phyloP scores from a whole-genome alignment of 2,797 vertebrate genomes.

The Falco concolor region DNA sequence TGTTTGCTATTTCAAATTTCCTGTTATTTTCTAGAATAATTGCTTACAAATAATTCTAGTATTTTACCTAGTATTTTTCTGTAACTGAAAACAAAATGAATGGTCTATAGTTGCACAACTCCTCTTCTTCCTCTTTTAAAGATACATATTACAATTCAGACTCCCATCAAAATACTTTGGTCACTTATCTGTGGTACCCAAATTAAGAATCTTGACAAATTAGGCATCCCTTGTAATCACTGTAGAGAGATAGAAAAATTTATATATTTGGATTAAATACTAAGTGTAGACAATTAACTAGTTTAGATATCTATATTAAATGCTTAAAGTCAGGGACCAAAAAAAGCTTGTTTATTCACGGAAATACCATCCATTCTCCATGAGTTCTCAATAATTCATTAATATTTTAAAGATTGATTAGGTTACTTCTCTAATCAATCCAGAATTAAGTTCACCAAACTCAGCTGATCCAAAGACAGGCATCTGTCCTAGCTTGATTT shows the following conservation, averaged over 20 bases:
- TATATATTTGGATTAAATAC: background rate
- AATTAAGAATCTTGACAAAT: background rate
- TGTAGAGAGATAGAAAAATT: background rate
- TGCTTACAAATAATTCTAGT: background rate
- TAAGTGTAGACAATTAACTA: background rate
- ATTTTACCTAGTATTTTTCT: background rate
- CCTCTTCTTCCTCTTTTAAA: background rate
- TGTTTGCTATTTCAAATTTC: background rate
- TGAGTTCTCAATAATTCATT: background rate
- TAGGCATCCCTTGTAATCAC: background rate
- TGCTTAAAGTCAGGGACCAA: background rate
- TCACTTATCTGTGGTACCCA: background rate
- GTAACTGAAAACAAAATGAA: background rate
- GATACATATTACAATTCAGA: background rate
- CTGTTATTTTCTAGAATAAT: background rate
- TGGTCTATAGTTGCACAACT: background rate
- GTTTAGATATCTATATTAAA: background rate
- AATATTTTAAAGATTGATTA: background rate
- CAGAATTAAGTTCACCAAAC: background rate
- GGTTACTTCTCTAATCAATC: background rate
- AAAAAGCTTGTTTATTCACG: background rate
- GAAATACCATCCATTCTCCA: background rate
- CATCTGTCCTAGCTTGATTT: background rate
- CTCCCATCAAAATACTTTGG: background rate
- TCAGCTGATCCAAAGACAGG: background rate